These are phyloP conservation scores for Brachyhypopomus gauderio DNA, from an alignment of 2,113 vertebrate species.

Conservation along the genomic window DNA sequence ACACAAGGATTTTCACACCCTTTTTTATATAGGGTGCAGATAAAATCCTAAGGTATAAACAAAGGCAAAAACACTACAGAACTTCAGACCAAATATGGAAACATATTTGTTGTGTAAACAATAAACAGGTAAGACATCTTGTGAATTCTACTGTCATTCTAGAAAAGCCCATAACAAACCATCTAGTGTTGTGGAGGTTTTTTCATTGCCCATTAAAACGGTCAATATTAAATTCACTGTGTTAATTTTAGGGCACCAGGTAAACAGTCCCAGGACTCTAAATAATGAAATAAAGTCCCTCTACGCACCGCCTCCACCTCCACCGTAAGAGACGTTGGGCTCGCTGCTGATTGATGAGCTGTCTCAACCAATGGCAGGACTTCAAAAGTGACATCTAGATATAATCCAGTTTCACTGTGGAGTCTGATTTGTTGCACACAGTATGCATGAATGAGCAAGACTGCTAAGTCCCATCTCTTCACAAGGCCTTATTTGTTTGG, in stretches of 20 bases:
- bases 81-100: neutral
- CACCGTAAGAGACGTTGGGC: neutral
- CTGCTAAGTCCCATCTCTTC: neutral
- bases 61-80: neutral
- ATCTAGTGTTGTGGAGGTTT: neutral
- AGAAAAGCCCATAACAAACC: neutral
- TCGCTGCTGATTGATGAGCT: neutral
- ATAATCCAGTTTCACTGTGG: slow-evolving; percentile 25
- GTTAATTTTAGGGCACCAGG: neutral
- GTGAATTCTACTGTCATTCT: neutral
- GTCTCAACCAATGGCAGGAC: neutral
- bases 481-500: neutral
- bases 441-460: too few relatives aligned
- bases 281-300: neutral
- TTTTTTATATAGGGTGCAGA: too few relatives aligned
- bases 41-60: neutral
- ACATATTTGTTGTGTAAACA: neutral
- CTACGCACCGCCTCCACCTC: neutral
- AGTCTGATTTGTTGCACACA: neutral
- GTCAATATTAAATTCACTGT: neutral
- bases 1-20: too few relatives aligned
- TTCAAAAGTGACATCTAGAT: neutral
- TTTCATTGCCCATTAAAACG: neutral
- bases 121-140: neutral
- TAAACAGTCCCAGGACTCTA: neutral